Percentiles rank a stretch among this genome's conserved stretches.
These are phyloP conservation scores for Entomobrya multifasciata DNA, from an alignment of 2,888 invertebrate genomes.

Conservation along the genomic window DNA sequence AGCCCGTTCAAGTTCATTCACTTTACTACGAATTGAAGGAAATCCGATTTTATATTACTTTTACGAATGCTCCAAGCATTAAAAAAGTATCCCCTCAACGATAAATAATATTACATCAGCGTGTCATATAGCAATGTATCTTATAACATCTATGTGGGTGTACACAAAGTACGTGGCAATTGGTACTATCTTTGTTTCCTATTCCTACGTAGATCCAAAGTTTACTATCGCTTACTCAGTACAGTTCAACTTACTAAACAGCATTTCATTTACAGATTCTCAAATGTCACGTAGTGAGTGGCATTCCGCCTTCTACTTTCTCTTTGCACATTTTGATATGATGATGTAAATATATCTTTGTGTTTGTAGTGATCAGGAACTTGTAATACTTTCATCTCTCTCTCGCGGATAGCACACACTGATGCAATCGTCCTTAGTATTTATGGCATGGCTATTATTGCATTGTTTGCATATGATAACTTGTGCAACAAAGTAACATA, in stretches of 20 bases:
- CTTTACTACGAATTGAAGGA: background rate
- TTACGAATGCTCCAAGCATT: background rate
- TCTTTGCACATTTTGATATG: background rate
- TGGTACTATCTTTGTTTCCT: too few relatives aligned
- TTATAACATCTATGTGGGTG: too few relatives aligned
- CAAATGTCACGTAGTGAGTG: background rate
- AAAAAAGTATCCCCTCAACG: background rate
- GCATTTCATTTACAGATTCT: background rate
- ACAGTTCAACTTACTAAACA: background rate
- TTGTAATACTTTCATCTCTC: too few relatives aligned
- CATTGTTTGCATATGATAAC: background rate
- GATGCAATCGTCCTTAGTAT: background rate
- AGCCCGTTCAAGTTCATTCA: background rate
- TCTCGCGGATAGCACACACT: too few relatives aligned
- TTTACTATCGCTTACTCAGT: too few relatives aligned
- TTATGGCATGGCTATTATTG: too few relatives aligned
- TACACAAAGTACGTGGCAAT: too few relatives aligned
- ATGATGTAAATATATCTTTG: too few relatives aligned
- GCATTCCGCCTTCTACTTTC: slow-evolving; percentile 10
- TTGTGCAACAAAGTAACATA: slow-evolving; percentile 11
- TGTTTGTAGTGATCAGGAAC: too few relatives aligned
- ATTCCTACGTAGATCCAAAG: too few relatives aligned
- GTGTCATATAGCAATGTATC: too few relatives aligned
- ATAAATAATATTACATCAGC: too few relatives aligned
- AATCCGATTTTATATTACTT: slow-evolving; percentile 15